Base-by-base conservation (phyloP, 2,888 invertebrate species). In the Chrysolina oricalcia region DNA sequence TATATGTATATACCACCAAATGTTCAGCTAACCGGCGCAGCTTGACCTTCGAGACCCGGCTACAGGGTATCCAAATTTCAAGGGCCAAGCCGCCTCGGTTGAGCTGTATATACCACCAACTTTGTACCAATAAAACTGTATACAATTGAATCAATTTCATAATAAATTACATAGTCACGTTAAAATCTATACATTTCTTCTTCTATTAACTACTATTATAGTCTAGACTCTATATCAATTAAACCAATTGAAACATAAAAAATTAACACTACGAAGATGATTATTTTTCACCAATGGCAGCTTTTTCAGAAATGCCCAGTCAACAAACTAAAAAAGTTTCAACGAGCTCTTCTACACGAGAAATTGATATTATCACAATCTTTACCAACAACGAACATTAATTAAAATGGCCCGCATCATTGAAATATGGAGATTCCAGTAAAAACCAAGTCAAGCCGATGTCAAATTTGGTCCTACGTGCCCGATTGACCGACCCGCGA, bases 151-250 rank as follows among this genome's bases (percentile, higher is more conserved):
- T 65, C 35, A n/a, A 73, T 72, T 69, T 67, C 66, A 73, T 70
- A 82, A 82, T 82, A 83, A 83, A 83, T 82, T 81, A 83, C 80
- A 80, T 78, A 70, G 75, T 77, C 79, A 83, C 80, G 76, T 81
- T 82, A 81, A 81, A 82, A 80, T 83, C 81, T 82, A 83, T 82
- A 83, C 79, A 82, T 75, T 77, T 67, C 70, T 77, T 67, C 70
- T 72, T 53, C 73, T 74, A 63, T 76, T 53, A 73, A 71, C 75
- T 77, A 80, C n/a, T 35, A 35, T 35, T 35, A 35, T 35, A 70
- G 62, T 76, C 65, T 73, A 73, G 65, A 75, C 53, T 70, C 74
- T 73, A 80, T 46, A 67, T 73, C 48, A 72, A 68, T 66, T 66
- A 13, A 66, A 46, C 66, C 66, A 73, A 70, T 72, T 70, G 40